Conservation (phyloP, 2,888 invertebrate genomes). For the Myopa testacea region DNA sequence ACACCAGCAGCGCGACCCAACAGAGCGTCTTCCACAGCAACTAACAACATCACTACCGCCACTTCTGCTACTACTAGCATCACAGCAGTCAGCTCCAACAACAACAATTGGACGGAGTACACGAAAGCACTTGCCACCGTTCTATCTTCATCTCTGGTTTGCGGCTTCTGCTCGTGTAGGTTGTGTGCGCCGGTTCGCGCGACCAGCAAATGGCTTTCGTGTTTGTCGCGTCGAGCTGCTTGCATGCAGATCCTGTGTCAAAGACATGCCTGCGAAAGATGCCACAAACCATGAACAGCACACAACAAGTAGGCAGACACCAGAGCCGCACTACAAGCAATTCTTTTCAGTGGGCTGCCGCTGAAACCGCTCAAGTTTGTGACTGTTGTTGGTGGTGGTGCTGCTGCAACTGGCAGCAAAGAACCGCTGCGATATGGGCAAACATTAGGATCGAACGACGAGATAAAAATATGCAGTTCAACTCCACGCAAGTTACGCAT, state of each 20-base stretch:
- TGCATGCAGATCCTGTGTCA: constrained; percentile 1
- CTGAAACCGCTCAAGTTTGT: not conserved
- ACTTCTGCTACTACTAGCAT: not conserved
- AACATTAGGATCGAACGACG: too few species aligned
- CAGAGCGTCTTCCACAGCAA: not conserved
- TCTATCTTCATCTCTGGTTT: not conserved
- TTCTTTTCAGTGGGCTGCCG: not conserved
- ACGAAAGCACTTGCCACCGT: not conserved
- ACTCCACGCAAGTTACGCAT: too few species aligned
- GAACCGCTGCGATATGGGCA: too few species aligned
- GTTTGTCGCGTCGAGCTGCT: not conserved
- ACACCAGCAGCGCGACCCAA: not conserved
- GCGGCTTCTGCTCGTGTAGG: not conserved
- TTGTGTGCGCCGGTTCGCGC: not conserved
- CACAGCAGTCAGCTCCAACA: not conserved
- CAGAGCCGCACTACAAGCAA: not conserved
- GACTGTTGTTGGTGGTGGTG: not conserved
- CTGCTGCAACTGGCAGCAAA: not conserved
- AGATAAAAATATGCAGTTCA: too few species aligned
- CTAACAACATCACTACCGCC: constrained; percentile 5
- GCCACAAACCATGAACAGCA: constrained; percentile 4
- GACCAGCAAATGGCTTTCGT: not conserved
- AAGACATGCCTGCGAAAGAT: not conserved
- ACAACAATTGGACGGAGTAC: not conserved
- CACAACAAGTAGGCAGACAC: not conserved